Evolutionary conservation across 2,113 vertebrate species (phyloP).

Genomic region (Galemys pyrenaicus): DNA sequence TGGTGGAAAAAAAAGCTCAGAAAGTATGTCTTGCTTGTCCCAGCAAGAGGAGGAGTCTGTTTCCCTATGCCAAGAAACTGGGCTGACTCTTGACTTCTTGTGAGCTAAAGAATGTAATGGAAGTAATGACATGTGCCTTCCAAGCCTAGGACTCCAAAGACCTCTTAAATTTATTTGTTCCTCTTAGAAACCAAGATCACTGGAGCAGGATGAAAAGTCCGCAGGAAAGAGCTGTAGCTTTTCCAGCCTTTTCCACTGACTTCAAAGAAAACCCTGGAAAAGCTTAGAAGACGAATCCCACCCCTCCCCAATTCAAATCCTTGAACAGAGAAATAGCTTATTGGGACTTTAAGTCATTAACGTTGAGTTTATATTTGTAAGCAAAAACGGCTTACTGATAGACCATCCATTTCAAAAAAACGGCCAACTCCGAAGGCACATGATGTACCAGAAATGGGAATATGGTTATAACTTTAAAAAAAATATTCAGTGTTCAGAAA

Average conservation of each 20-base stretch:
- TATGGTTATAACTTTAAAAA: not conserved
- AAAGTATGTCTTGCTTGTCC: not conserved
- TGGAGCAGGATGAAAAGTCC: not conserved
- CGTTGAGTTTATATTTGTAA: not conserved
- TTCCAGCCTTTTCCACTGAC: not conserved
- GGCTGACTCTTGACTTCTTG: not conserved
- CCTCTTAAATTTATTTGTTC: not conserved
- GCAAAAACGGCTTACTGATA: not conserved
- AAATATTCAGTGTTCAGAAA: not conserved
- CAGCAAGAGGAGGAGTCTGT: not conserved
- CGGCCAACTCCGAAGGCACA: not conserved
- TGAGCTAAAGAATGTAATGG: not conserved
- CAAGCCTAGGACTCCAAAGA: not conserved
- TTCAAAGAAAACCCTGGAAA: not conserved
- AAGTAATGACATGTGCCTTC: not conserved
- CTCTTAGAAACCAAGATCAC: not conserved
- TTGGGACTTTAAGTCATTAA: not conserved
- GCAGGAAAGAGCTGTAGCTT: not conserved
- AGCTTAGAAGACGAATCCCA: not conserved
- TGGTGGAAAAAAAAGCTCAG: not conserved
- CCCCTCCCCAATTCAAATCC: not conserved
- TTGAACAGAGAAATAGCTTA: not conserved
- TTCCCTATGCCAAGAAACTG: not conserved
- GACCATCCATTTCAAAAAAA: not conserved
- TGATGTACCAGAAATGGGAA: not conserved